Evolutionary conservation across 2,888 invertebrate genomes (phyloP).

Genomic region (Cheilosia soror): DNA sequence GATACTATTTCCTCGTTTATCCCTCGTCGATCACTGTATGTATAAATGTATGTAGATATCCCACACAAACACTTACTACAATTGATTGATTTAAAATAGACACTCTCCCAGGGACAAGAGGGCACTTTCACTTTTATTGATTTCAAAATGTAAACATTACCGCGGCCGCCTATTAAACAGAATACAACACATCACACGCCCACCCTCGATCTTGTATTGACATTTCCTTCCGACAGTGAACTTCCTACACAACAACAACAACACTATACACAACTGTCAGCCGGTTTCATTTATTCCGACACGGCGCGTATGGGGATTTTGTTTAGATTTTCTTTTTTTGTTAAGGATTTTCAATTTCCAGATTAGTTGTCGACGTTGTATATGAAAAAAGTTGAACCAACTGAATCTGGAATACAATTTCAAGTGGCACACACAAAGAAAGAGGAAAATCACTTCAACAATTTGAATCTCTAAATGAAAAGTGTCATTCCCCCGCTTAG

Average conservation of each 20-base stretch:
- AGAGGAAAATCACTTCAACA: constrained; percentile 58
- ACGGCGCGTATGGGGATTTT: constrained; percentile 17
- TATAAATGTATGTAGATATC: neutral
- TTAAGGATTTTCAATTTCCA: constrained; percentile 26
- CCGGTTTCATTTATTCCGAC: neutral
- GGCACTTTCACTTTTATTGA: constrained; percentile 62
- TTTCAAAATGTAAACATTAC: constrained; percentile 46
- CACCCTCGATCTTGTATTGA: constrained; percentile 46
- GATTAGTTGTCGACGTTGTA: constrained; percentile 28
- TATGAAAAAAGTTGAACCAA: neutral
- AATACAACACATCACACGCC: constrained; percentile 21
- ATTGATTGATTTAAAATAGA: constrained; percentile 64
- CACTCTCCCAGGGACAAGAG: constrained; percentile 18
- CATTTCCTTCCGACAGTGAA: constrained; percentile 65
- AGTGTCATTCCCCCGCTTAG: constrained; percentile 53
- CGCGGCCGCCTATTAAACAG: constrained; percentile 38
- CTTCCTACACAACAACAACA: constrained; percentile 28
- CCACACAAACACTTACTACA: constrained; percentile 11
- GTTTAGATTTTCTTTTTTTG: constrained; percentile 48
- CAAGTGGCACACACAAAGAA: constrained; percentile 6
- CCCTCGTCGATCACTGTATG: neutral
- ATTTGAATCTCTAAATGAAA: constrained; percentile 55
- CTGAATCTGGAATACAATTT: constrained; percentile 17
- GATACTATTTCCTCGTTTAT: constrained; percentile 10
- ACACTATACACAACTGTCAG: constrained; percentile 14